Base-by-base conservation (phyloP, 1,140 invertebrate species). In the Conus ventricosus region DNA sequence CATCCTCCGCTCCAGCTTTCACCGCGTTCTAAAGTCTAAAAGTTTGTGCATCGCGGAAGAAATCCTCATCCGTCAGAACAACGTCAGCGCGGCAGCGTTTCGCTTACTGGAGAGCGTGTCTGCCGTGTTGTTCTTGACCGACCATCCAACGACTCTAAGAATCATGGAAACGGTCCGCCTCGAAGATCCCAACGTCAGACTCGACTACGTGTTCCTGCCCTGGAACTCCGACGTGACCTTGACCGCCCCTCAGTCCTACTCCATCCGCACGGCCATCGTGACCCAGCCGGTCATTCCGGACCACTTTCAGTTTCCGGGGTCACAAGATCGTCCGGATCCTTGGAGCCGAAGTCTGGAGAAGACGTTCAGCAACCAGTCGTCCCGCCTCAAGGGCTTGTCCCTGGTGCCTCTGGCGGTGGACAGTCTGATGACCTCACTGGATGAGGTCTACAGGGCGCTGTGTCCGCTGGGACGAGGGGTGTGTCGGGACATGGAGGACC, bases 381-480 rank as follows among this genome's bases (percentile, higher is more conserved):
- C 84, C 10, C 63, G 57, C 20, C 27, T 76, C 8, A 39, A 71
- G 39, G 63, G 63, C 27, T 53, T 86, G 39, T 84, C 63, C 17
- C 27, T 85, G n/a, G 75, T 90, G 17, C 23, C 82, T 15, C 57
- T 88, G 23, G 88, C 89, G 0, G 89, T 90, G 11, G 87, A 90
- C 15, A 20, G 39, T 5, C 76, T 88, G 51, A 55, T 90, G 15
- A 76, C 60, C 4, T 75, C 84, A 1, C 25, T 91, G 0, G 89
- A 89, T 57, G 85, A 8, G 10, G 78, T 87, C 17, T 91, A 90
- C 87, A 88, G 63, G 84, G 71, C 88, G 10, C 67, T 83, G 51
- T 92, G 91, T 90, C 89, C 90, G 15, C 11, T 10, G 17, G 83
- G 86, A 10, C 55, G 57, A 3, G 89, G 90, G 5, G 6, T 89